phyloP scores from a whole-genome alignment of 2,113 vertebrate genomes.

The Lepus europaeus region DNA sequence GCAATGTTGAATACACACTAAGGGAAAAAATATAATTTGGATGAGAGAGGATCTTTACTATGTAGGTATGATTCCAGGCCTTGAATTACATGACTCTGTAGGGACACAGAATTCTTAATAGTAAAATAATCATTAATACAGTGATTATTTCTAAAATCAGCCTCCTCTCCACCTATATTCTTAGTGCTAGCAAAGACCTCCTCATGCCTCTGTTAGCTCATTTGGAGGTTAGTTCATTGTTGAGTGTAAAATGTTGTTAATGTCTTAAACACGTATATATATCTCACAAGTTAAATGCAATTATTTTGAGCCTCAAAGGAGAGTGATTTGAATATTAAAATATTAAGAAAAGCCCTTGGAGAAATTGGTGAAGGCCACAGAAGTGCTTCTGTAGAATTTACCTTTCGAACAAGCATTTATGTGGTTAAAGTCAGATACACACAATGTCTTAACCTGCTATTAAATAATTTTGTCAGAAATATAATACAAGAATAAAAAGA shows the following conservation, averaged over 20 bases:
- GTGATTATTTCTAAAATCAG: not conserved
- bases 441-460: not conserved
- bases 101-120: not conserved
- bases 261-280: not conserved
- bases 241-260: conserved; percentile 9
- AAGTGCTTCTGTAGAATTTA: conserved; percentile 48
- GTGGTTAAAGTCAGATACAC: conserved; percentile 11
- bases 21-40: not conserved
- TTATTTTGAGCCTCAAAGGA: conserved; percentile 57
- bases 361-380: conserved; percentile 42
- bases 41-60: not conserved
- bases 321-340: conserved; percentile 61
- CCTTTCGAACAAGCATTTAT: not conserved
- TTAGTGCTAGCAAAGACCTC: not conserved
- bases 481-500: not conserved
- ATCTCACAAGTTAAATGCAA: conserved; percentile 46
- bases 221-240: conserved; percentile 8
- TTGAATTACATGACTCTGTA: conserved; percentile 8
- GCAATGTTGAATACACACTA: conserved; percentile 14
- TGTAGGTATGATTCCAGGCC: not conserved
- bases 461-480: conserved; percentile 9
- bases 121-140: conserved; percentile 44
- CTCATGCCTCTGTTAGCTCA: not conserved
- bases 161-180: not conserved
- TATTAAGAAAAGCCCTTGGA: conserved; percentile 12